Base-by-base conservation (phyloP, 92 coral and sea anemone species). In the Palythoa grandiflora region DNA sequence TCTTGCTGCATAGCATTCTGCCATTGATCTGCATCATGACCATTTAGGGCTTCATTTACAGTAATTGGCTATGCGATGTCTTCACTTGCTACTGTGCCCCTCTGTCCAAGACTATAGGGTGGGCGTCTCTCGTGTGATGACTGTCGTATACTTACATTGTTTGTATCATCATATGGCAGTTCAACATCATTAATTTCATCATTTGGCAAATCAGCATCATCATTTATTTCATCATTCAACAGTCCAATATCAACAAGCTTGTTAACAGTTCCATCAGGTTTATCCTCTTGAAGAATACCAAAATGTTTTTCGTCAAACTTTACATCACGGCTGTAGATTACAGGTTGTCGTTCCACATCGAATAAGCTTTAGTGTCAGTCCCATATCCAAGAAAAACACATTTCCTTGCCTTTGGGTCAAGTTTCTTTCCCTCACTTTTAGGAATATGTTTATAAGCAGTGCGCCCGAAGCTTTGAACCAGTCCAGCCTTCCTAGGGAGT, bases 401-500 rank as follows among this genome's bases (percentile, higher is more conserved):
- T 55, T 87, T 19, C 87, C 91, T 71, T 86, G 77, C 70, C 72
- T 86, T 57, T 89, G 84, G 71, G 77, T 89, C 77, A 89, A 78
- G 85, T 80, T 87, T 77, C 87, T 88, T 13, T 65, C 90, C 5
- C 89, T 88, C 86, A 89, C 88, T 87, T 61, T 80, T 85, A 68
- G 94, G 72, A 19, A 90, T 87, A 74, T 91, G 93, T 12, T 91
- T 66, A 63, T 90, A 90, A 8, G 87, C 90, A 14, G 61, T 60
- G 38, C 90, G 81, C 73, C 91, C 93, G 63, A 91, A 91, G 90
- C 74, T 75, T 92, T 80, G 77, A 52, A 14, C 95, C 93, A 20
- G 84, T 81, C 93, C 90, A 92, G 44, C 87, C 89, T 79, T 92
- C 95, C 77, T 52, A 90, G 9, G 96, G 94, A 52, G 92, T 88